phyloP scores from a whole-genome alignment of 2,888 invertebrate species.

The Apamea crenata region DNA sequence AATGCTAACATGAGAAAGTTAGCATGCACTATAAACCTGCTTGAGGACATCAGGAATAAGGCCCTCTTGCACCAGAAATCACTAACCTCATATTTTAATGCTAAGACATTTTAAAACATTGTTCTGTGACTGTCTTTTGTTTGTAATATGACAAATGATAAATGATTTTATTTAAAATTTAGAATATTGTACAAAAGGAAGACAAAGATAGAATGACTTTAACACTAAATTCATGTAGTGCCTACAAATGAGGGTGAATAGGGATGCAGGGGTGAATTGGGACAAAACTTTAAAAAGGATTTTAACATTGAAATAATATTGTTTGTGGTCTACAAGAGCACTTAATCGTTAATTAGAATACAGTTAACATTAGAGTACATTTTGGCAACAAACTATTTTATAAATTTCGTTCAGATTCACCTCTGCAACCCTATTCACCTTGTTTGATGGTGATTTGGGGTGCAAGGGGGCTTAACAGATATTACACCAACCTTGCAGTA shows the following conservation, averaged over 20 bases:
- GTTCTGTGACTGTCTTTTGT: background rate
- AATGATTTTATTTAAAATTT: too few species aligned
- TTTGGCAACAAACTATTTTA: too few species aligned
- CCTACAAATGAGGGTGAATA: too few species aligned
- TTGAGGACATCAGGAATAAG: background rate
- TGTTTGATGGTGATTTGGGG: background rate
- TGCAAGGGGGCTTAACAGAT: background rate
- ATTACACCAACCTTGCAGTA: conserved; percentile 93
- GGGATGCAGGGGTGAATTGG: too few species aligned
- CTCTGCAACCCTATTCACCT: too few species aligned
- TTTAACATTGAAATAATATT: too few species aligned
- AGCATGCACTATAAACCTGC: background rate
- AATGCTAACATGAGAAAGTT: background rate
- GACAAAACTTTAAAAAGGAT: too few species aligned
- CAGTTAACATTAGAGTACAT: too few species aligned
- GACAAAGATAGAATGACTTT: background rate
- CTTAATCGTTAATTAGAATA: too few species aligned
- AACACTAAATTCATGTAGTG: background rate
- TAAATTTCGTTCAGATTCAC: too few species aligned
- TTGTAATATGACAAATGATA: background rate
- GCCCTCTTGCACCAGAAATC: background rate
- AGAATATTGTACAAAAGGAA: background rate
- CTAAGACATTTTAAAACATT: background rate
- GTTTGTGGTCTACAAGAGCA: too few species aligned
- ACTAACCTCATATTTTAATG: background rate